Base-by-base conservation (phyloP, 2,113 vertebrate species). In the Madoqua kirkii region DNA sequence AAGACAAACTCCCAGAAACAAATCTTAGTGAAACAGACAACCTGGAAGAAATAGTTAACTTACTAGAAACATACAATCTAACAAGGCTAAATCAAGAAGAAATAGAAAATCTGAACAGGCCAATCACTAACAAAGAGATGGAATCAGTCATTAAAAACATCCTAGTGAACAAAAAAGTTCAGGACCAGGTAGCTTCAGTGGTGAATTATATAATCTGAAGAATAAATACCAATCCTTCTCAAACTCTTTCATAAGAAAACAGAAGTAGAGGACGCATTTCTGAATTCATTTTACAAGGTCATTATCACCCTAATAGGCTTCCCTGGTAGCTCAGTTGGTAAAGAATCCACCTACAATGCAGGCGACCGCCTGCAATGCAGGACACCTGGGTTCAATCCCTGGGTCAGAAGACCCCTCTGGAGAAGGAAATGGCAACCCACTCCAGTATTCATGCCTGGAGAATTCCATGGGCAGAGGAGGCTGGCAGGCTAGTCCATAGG, bases 351-450 rank as follows among this genome's bases (percentile, higher is more conserved):
- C 9, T 71, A 21, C 60, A 33, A 2, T 33, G 60, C 29, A 62
- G 14, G 60, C 0, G 3, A 62, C 6, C 1, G 0, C 60, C 14
- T 62, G 6, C 8, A 36, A 67, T 36, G n/a, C n/a, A 71, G 17
- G 64, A 9, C n/a, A 36, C 64, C 17, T 71, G 64, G 8, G n/a
- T 71, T 71, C 17, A 36, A 11, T 11, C 9, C 64, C n/a, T 36
- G n/a, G 64, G 17, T 71, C 2, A 0, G 64, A 36, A 71, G 17
- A 36, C 8, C n/a, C 17, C n/a, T 71, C 8, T 36, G 8, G 64
- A 71, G 64, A 71, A 71, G n/a, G 64, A 71, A 71, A 71, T 11
- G n/a, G 17, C 64, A 71, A 71, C 64, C n/a, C 64, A 36, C 17
- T 36, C 9, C 17, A 67, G 33, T 67, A 11, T 36, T 19, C 17